Evolutionary conservation across 2,113 vertebrate genomes (phyloP), one percentile per base, ranked within the genome.

Genomic region (Myrmophylax atrothorax): DNA sequence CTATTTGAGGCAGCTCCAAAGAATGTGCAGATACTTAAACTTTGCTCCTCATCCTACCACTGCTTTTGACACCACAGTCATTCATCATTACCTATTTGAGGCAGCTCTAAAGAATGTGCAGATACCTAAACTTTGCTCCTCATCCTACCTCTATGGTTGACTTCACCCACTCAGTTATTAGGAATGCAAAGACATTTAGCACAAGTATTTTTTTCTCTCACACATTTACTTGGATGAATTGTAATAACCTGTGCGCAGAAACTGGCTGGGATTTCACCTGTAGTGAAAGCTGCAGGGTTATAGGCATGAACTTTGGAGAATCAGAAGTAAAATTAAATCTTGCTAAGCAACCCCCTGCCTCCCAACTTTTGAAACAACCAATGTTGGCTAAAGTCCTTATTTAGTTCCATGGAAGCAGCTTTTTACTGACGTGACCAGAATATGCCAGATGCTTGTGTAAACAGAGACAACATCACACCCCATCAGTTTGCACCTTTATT

Each of bases 401-500:
- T 68, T 58, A 53, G n/a, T 22, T 66, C 31, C 18, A 4, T 5
- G 35, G 62, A 62, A 85, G 29, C 24, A 62, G 7, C 33, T 60
- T 47, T 47, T 29, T 75, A 67, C 12, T 20, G 73, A 31, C 20
- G 63, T 1, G 8, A 60, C 52, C 42, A 79, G 60, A 60, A 14
- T 53, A 85, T 78, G 55, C 68, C 35, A 40, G 91, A 52, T 14
- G 63, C 26, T 14, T 18, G 44, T 78, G 52, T 46, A 58, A 93
- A 95, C 55, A 89, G 93, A 96, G 64, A 89, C 95, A 95, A 89
- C 6, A 33, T 25, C 94, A 96, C 94, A 68, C 18, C 0, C 49
- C 42, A 18, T 97, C 96, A 93, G 94, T 98, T 98, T 98, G 98
- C 95, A 97, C 94, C 97, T 98, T 98, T 98, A 98, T 98, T 98